Conservation (phyloP, 1,140 invertebrate genomes). For the Mylabris phalerata region DNA sequence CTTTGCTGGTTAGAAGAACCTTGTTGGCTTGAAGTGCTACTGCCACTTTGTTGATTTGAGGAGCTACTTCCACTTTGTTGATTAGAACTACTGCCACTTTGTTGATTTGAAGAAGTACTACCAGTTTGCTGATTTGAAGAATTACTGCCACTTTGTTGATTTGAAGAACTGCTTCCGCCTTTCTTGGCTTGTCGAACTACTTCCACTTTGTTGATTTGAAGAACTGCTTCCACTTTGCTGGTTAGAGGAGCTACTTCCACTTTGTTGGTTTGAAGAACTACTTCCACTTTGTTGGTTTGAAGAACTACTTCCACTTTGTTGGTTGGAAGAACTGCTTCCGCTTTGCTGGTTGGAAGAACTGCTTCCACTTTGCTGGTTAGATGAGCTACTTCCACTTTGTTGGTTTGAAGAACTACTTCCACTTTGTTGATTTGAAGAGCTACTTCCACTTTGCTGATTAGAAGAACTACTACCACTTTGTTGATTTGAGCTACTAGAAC, state of each 20-base stretch:
- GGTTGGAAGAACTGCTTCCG: neutral
- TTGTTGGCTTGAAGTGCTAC: slow-evolving; percentile 4
- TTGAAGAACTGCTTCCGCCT: neutral
- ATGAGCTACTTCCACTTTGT: slow-evolving; percentile 10
- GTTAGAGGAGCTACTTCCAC: neutral
- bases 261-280: neutral
- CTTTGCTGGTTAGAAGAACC: slow-evolving; percentile 14
- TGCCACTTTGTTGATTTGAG: slow-evolving; percentile 7
- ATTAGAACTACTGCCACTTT: neutral
- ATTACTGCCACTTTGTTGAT: slow-evolving; percentile 18
- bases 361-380: slow-evolving; percentile 1
- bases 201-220: neutral
- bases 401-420: slow-evolving; percentile 10
- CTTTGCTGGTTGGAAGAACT: slow-evolving; percentile 16
- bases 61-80: neutral
- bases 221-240: slow-evolving; percentile 11
- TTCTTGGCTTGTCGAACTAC: neutral
- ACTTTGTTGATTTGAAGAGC: slow-evolving; percentile 10
- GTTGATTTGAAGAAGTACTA: too few species aligned
- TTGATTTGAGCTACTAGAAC: slow-evolving; percentile 16
- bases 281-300: neutral
- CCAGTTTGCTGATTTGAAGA: too few species aligned
- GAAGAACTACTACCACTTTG: slow-evolving; percentile 1
- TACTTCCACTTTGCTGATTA: slow-evolving; percentile 3
- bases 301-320: neutral